Percentiles rank a stretch among this genome's conserved stretches.
These are phyloP conservation scores for silkworm (Bombyx mori) DNA, from an alignment of 1,140 invertebrate genomes.

Conservation along the genomic window DNA sequence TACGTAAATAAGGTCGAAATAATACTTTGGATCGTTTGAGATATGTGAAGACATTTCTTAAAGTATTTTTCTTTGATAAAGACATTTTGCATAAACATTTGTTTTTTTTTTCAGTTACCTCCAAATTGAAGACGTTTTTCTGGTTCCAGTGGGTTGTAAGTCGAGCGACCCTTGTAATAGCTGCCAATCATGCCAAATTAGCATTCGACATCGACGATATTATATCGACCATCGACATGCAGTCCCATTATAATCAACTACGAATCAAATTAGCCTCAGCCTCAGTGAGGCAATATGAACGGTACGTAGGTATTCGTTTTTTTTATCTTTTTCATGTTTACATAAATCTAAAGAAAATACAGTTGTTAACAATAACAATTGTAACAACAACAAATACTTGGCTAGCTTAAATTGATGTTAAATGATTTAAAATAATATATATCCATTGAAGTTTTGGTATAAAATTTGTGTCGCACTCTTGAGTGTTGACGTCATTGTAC, in stretches of 20 bases:
- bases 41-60: too few relatives aligned
- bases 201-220: conserved; percentile 38
- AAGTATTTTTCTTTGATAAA: too few relatives aligned
- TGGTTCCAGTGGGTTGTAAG: conserved; percentile 60
- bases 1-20: too few relatives aligned
- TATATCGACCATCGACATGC: conserved; percentile 41
- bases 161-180: conserved; percentile 29
- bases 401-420: too few relatives aligned
- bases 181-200: conserved; percentile 26
- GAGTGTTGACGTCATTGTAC: too few relatives aligned
- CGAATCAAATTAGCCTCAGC: conserved; percentile 43
- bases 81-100: too few relatives aligned
- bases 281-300: conserved; percentile 32
- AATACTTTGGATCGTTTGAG: too few relatives aligned
- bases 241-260: conserved; percentile 47
- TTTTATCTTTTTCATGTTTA: background rate
- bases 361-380: background rate
- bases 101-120: conserved; percentile 3
- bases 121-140: conserved; percentile 35
- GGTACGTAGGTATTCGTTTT: conserved; percentile 18
- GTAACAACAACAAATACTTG: too few relatives aligned
- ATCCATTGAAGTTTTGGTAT: too few relatives aligned
- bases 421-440: too few relatives aligned
- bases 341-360: background rate
- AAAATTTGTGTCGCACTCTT: too few relatives aligned